Evolutionary conservation across 2,888 invertebrate species (phyloP).

Genomic region (Altica lythri): DNA sequence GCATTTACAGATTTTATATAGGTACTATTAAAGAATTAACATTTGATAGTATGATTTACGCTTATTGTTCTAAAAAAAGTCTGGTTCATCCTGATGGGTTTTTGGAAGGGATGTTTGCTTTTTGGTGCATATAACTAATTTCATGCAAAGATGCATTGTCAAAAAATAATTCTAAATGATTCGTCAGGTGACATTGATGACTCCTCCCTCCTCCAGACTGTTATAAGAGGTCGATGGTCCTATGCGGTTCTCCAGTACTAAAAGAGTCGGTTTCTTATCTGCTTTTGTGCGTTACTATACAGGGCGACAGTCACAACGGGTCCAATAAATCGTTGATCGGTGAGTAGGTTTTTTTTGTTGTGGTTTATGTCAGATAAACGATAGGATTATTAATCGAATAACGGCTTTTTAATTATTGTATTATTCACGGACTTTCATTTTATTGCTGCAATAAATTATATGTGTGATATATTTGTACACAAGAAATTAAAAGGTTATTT

Average conservation of each 20-base stretch:
- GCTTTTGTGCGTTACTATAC: slow-evolving; percentile 27
- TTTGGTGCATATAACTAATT: neutral
- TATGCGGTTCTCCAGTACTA: slow-evolving; percentile 34
- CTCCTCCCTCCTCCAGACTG: slow-evolving; percentile 50
- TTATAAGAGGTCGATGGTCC: slow-evolving; percentile 56
- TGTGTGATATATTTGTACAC: too few species aligned
- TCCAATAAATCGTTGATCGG: slow-evolving; percentile 7
- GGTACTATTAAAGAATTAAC: too few species aligned
- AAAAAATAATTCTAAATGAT: slow-evolving; percentile 30
- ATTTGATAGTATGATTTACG: too few species aligned
- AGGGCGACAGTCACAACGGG: slow-evolving; percentile 7
- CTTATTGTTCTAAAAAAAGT: too few species aligned
- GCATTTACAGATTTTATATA: too few species aligned
- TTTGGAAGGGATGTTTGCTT: neutral
- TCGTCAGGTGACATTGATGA: slow-evolving; percentile 45
- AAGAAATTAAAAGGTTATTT: too few species aligned
- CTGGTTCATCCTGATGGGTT: too few species aligned
- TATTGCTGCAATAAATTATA: too few species aligned
- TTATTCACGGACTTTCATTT: too few species aligned
- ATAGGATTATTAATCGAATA: neutral
- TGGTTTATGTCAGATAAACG: neutral
- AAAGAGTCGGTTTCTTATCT: slow-evolving; percentile 41
- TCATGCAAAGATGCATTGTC: slow-evolving; percentile 21
- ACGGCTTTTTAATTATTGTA: slow-evolving; percentile 1
- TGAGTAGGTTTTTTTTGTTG: slow-evolving; percentile 8